A percentile compares a stretch with the other conserved stretches of the same genome.
phyloP scores from a whole-genome alignment of 2,888 invertebrate species.

The Xylota sylvarum region DNA sequence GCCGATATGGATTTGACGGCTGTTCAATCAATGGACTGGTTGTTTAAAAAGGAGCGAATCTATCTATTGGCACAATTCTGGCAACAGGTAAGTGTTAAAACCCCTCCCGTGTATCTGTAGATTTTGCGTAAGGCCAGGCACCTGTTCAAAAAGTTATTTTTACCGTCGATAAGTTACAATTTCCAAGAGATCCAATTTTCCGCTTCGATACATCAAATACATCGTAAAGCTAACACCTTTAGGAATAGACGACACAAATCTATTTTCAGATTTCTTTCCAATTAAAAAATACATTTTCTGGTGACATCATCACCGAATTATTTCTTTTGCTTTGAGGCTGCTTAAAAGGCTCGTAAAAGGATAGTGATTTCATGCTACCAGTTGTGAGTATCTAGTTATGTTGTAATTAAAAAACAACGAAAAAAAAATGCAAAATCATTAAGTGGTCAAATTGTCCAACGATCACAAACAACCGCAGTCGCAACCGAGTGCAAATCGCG shows the following conservation, averaged over 20 bases:
- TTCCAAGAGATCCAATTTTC: background rate
- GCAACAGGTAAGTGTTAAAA: constrained; percentile 93
- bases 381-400: constrained; percentile 16
- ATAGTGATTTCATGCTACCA: constrained; percentile 48
- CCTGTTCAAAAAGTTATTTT: constrained; percentile 6
- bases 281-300: background rate
- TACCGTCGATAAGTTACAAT: constrained; percentile 41
- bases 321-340: background rate
- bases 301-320: constrained; percentile 38
- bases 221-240: too few relatives aligned
- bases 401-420: constrained; percentile 4
- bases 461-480: constrained; percentile 23
- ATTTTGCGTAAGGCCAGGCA: background rate
- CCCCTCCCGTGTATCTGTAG: background rate
- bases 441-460: constrained; percentile 22
- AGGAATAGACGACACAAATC: too few relatives aligned
- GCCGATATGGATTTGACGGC: constrained; percentile 96
- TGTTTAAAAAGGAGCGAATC: constrained; percentile 97
- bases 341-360: constrained; percentile 15
- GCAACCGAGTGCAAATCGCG: constrained; percentile 35
- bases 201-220: too few relatives aligned
- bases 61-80: constrained; percentile 97
- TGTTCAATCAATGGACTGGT: constrained; percentile 98
- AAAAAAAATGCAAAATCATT: background rate
- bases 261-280: too few relatives aligned